These are phyloP conservation scores for Sceloporus undulatus DNA, from an alignment of 2,113 vertebrate genomes.

Conservation along the genomic window DNA sequence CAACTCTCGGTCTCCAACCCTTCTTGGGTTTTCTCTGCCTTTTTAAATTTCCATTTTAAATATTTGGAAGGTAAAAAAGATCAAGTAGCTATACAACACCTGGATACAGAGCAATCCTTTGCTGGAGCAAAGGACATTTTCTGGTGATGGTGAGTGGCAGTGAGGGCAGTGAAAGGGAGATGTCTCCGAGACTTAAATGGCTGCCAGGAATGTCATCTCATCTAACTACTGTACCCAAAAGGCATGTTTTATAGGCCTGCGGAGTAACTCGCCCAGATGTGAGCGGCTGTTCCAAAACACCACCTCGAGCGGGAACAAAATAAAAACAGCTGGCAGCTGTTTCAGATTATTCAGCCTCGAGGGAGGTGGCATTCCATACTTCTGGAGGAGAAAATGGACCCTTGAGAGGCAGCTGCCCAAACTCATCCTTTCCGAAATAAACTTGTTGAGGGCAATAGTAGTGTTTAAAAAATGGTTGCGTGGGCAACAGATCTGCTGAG, in stretches of 20 bases:
- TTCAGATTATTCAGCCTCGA: not conserved
- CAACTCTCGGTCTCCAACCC: no score
- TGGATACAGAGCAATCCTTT: no score
- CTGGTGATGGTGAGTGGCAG: no score
- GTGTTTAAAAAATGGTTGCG: not conserved
- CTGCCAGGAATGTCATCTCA: not conserved
- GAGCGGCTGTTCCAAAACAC: slow-evolving; percentile 51
- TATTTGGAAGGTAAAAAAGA: no score
- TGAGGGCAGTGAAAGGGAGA: not conserved
- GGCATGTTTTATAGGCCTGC: slow-evolving; percentile 32
- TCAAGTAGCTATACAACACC: no score
- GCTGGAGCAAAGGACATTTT: no score
- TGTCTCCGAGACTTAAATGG: not conserved
- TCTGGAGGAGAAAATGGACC: slow-evolving; percentile 38
- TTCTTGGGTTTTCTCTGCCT: no score
- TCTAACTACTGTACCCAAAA: not conserved
- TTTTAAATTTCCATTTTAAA: no score
- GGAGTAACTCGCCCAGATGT: slow-evolving; percentile 40
- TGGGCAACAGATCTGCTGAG: not conserved
- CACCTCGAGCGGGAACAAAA: not conserved
- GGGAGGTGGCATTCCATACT: slow-evolving; percentile 31
- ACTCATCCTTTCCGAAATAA: not conserved
- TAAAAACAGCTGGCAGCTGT: slow-evolving; percentile 35
- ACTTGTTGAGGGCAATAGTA: not conserved
- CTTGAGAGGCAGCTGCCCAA: slow-evolving; percentile 51